Percentiles rank a stretch among this genome's conserved stretches.
phyloP scores from a whole-genome alignment of 2,888 invertebrate genomes.

The Chrysolina oricalcia region DNA sequence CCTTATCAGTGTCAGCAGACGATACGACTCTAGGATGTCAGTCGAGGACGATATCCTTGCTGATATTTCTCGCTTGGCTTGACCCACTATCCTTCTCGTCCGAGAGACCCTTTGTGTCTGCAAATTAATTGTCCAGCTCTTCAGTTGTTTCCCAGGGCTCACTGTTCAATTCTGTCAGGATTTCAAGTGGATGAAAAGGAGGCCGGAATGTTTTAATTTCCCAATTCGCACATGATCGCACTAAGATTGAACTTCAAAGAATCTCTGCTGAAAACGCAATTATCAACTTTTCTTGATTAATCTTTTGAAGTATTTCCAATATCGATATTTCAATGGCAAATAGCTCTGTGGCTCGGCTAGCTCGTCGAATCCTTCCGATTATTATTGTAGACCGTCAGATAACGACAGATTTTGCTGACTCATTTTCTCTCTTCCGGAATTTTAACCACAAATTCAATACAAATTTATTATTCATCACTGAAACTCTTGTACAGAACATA shows the following conservation, averaged over 20 bases:
- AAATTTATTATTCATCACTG: too few species aligned
- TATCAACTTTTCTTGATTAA: not conserved
- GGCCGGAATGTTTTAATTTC: conserved; percentile 20
- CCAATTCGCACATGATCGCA: conserved; percentile 20
- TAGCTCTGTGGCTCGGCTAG: not conserved
- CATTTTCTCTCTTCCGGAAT: too few species aligned
- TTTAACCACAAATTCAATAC: too few species aligned
- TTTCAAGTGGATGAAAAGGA: conserved; percentile 26
- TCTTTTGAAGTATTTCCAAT: not conserved
- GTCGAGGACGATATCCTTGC: conserved; percentile 13
- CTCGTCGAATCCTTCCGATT: too few species aligned
- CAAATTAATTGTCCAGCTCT: conserved; percentile 30
- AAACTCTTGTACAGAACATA: too few species aligned
- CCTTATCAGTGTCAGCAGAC: conserved; percentile 12
- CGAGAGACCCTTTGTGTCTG: conserved; percentile 24
- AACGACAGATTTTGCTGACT: too few species aligned
- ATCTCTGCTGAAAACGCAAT: conserved; percentile 5
- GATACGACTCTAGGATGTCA: not conserved
- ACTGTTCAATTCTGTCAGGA: conserved; percentile 5
- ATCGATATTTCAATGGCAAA: not conserved
- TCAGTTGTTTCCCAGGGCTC: conserved; percentile 4
- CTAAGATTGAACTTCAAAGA: not conserved
- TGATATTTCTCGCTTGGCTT: conserved; percentile 31
- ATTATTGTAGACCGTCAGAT: too few species aligned
- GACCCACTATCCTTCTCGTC: conserved; percentile 19